Percentiles rank a stretch among this genome's conserved stretches.
Evolutionary conservation across 2,797 vertebrate genomes (phyloP).

Genomic region (Amniataba percoides): DNA sequence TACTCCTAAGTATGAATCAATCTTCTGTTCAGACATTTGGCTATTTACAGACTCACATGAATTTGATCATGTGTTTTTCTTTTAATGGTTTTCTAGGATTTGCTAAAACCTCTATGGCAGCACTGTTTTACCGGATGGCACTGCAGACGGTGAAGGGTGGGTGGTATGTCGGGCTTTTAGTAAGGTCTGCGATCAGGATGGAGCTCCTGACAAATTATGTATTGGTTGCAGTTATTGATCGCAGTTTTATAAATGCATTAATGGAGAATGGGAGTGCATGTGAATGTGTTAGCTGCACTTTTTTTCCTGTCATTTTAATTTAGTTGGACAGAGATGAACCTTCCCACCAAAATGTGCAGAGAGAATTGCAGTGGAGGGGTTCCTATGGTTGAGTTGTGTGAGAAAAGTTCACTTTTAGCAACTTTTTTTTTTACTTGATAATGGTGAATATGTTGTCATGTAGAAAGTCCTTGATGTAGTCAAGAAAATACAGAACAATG

Average conservation of each 20-base stretch:
- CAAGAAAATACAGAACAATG: background rate
- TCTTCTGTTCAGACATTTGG: constrained; percentile 77
- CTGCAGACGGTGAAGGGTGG: constrained; percentile 43
- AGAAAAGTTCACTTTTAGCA: no score
- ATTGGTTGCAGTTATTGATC: background rate
- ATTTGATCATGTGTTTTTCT: constrained; percentile 79
- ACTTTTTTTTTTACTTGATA: no score
- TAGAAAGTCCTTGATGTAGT: background rate
- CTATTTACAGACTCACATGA: constrained; percentile 73
- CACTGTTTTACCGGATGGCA: constrained; percentile 54
- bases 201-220: background rate
- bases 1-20: constrained; percentile 76
- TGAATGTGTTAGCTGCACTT: background rate
- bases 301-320: background rate
- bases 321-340: background rate
- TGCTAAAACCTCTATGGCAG: constrained; percentile 57
- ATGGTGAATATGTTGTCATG: background rate
- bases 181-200: constrained; percentile 12
- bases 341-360: background rate
- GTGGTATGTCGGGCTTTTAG: constrained; percentile 29
- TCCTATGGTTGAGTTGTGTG: background rate
- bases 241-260: background rate
- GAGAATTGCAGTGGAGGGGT: background rate
- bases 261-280: background rate
- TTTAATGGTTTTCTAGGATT: constrained; percentile 75